Evolutionary conservation across 2,888 invertebrate genomes (phyloP).

Genomic region (Entomobrya proxima): DNA sequence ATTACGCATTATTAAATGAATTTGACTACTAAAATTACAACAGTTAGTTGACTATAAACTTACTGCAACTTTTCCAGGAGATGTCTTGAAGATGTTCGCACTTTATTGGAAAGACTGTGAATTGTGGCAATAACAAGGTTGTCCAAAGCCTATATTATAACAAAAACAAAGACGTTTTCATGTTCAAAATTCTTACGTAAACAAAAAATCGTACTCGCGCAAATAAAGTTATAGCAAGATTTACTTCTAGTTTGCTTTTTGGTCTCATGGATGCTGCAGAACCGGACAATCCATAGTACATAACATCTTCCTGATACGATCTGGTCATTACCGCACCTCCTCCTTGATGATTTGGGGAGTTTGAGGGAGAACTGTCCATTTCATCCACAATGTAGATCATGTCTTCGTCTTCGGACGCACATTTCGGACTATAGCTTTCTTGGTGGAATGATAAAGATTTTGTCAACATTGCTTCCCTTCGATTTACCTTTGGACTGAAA

Average conservation of each 20-base stretch:
- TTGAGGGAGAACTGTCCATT: conserved; percentile 70
- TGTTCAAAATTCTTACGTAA: neutral
- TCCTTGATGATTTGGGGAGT: conserved; percentile 67
- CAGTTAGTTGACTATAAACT: conserved; percentile 60
- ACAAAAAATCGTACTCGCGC: neutral
- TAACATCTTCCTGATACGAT: conserved; percentile 65
- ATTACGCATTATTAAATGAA: conserved; percentile 35
- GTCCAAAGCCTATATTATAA: conserved; percentile 77
- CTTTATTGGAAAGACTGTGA: conserved; percentile 79
- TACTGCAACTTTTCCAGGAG: conserved; percentile 79
- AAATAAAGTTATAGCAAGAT: neutral
- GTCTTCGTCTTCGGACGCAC: conserved; percentile 68
- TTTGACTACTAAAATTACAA: neutral
- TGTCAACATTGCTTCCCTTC: conserved; percentile 61
- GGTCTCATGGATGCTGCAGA: conserved; percentile 74
- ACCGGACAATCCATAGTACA: conserved; percentile 72
- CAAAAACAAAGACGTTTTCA: neutral
- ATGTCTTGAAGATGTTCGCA: conserved; percentile 78
- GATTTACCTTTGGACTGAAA: conserved; percentile 45
- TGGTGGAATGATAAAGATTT: conserved; percentile 69
- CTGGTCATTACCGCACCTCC: conserved; percentile 51
- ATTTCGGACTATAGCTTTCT: conserved; percentile 60
- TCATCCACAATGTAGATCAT: conserved; percentile 71
- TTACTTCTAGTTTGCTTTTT: conserved; percentile 75
- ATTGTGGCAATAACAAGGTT: conserved; percentile 80